phyloP scores from a whole-genome alignment of 2,888 invertebrate genomes.

The Brachyopa scutellaris region DNA sequence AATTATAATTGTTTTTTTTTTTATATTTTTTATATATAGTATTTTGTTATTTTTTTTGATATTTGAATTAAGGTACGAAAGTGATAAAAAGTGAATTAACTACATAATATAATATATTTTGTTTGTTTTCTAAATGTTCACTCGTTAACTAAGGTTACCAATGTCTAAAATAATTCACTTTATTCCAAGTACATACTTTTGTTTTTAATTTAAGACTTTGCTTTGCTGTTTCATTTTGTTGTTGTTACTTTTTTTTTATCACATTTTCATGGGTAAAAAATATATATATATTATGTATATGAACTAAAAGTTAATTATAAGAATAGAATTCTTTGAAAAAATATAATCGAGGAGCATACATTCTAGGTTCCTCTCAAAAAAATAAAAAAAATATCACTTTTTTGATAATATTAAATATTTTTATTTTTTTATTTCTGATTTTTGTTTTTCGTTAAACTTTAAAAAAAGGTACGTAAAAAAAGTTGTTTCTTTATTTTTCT shows the following conservation, averaged over 20 bases:
- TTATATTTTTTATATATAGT: slow-evolving; percentile 17
- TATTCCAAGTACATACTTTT: slow-evolving; percentile 22
- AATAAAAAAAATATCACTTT: slow-evolving; percentile 62
- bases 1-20: slow-evolving; percentile 35
- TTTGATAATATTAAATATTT: slow-evolving; percentile 34
- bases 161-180: slow-evolving; percentile 31
- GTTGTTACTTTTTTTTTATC: slow-evolving; percentile 44
- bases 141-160: slow-evolving; percentile 37
- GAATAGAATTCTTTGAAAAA: slow-evolving; percentile 35
- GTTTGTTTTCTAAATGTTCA: slow-evolving; percentile 12
- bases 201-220: slow-evolving; percentile 8
- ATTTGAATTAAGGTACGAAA: slow-evolving; percentile 70
- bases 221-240: slow-evolving; percentile 15
- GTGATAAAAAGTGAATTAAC: slow-evolving; percentile 68
- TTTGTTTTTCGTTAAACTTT: slow-evolving; percentile 3
- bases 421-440: background rate
- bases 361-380: slow-evolving; percentile 32
- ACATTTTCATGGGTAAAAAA: slow-evolving; percentile 64
- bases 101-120: slow-evolving; percentile 41
- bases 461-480: slow-evolving; percentile 58
- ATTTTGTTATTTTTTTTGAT: slow-evolving; percentile 40
- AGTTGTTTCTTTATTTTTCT: slow-evolving; percentile 1
- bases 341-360: slow-evolving; percentile 26
- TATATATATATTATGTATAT: too few species aligned
- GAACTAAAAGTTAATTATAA: slow-evolving; percentile 32